Evolutionary conservation across 2,888 invertebrate genomes (phyloP).

Genomic region (Meteorus cinctellus): DNA sequence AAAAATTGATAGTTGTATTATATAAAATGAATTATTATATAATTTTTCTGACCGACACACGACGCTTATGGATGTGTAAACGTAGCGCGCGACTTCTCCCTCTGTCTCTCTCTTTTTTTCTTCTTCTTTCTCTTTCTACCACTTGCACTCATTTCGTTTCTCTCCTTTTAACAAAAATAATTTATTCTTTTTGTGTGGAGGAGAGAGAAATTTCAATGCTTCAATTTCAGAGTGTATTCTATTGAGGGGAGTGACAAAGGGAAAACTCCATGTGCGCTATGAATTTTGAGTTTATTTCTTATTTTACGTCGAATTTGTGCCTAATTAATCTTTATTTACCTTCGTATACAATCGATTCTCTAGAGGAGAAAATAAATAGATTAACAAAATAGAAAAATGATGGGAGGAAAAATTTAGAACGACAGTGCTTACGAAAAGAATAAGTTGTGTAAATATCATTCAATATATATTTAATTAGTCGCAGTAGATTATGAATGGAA

Average conservation of each 20-base stretch:
- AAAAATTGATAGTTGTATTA: not conserved
- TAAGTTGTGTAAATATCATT: conserved; percentile 13
- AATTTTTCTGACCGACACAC: not conserved
- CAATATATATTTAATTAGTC: not conserved
- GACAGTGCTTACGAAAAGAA: conserved; percentile 60
- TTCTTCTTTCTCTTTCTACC: not conserved
- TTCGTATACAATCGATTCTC: no score
- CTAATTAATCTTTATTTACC: conserved; percentile 5
- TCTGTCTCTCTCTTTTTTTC: not conserved
- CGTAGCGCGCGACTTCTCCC: not conserved
- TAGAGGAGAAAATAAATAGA: no score
- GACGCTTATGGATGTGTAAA: not conserved
- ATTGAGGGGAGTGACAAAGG: not conserved
- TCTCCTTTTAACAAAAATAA: conserved; percentile 5
- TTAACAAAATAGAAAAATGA: conserved; percentile 21
- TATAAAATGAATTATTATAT: not conserved
- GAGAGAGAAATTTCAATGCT: not conserved
- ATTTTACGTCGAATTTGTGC: conserved; percentile 4
- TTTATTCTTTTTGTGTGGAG: not conserved
- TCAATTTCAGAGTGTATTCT: not conserved
- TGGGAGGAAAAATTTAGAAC: conserved; percentile 45
- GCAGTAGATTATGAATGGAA: not conserved
- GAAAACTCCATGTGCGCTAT: not conserved
- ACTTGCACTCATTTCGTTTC: not conserved
- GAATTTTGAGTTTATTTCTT: not conserved